Base-by-base conservation (phyloP, 1,140 invertebrate species). In the Tetragnatha versicolor region DNA sequence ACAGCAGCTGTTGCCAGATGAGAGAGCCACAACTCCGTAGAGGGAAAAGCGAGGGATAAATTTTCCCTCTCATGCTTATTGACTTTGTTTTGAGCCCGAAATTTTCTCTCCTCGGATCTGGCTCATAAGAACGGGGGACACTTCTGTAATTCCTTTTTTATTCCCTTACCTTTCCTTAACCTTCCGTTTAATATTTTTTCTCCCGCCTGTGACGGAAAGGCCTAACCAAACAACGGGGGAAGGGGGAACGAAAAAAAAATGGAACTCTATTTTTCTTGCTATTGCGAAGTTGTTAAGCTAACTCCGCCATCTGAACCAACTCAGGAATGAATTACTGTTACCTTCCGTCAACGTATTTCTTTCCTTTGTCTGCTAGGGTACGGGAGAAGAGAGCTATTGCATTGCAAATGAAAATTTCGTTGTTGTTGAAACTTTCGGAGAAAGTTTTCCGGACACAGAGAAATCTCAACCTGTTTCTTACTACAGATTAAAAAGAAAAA, bases 1-100 rank as follows among this genome's bases (percentile, higher is more conserved):
- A 63, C 60, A 63, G 60, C 60, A 63, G 60, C 60, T 63, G 60
- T 63, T 63, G 27, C 35, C 37, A 45, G 35, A 63, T 63, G 37
- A 63, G 60, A 25, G n/a, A 42, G 37, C 60, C 60, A 20, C 60
- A 63, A 63, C 60, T 63, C 33, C 9, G 2, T n/a, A n/a, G n/a
- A n/a, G 42, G 12, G 22, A 35, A 42, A 29, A 58, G 20, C 5
- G 14, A 22, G 4, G 25, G 60, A 63, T 27, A 42, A 29, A 63
- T 29, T 63, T 63, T 63, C 37, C 27, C 42, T 25, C 27, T 25
- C 37, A 12, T 42, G 20, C 37, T 42, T 63, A 63, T 42, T 63
- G 60, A 42, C 60, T 63, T 42, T 27, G 37, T 27, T 42, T 63
- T 17, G 22, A n/a, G 4, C 37, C 37, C 9, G 33, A 42, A 39